Conservation (phyloP, 2,113 vertebrate genomes). For the Rhinogobius similis region DNA sequence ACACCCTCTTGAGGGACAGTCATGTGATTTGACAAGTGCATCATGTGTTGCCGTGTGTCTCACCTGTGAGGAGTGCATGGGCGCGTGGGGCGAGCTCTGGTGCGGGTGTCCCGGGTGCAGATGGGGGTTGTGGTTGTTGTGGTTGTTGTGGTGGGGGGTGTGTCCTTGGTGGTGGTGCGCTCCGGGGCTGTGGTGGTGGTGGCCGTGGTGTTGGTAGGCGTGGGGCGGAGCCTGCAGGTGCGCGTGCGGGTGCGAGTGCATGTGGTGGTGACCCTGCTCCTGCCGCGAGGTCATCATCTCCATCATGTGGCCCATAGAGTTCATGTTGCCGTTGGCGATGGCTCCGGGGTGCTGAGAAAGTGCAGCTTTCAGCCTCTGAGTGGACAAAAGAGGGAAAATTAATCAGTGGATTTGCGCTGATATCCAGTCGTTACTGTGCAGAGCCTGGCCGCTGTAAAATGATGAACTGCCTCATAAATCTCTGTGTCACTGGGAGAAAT, state of each 20-base stretch:
- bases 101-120: slow-evolving; percentile 90
- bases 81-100: slow-evolving; percentile 92
- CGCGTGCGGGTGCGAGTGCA: slow-evolving; percentile 96
- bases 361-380: slow-evolving; percentile 96
- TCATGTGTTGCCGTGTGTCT: slow-evolving; percentile 19
- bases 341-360: slow-evolving; percentile 93
- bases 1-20: slow-evolving; percentile 22
- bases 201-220: slow-evolving; percentile 85
- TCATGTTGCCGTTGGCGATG: slow-evolving; percentile 96
- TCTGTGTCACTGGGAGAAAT: slow-evolving; percentile 60
- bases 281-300: slow-evolving; percentile 98
- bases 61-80: slow-evolving; percentile 94
- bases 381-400: slow-evolving; percentile 47
- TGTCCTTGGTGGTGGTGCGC: slow-evolving; percentile 91
- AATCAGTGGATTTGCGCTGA: slow-evolving; percentile 27
- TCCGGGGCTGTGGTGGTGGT: slow-evolving; percentile 84
- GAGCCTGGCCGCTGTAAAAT: slow-evolving; percentile 30
- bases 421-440: slow-evolving; percentile 38
- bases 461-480: slow-evolving; percentile 67
- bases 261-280: slow-evolving; percentile 89
- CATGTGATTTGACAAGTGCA: slow-evolving; percentile 31
- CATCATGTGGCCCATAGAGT: slow-evolving; percentile 99
- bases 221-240: slow-evolving; percentile 92
- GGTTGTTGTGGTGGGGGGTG: slow-evolving; percentile 90
- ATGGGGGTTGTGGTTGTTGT: slow-evolving; percentile 92